These are phyloP conservation scores for Bos indicus DNA, from an alignment of 2,113 vertebrate species.

Conservation along the genomic window DNA sequence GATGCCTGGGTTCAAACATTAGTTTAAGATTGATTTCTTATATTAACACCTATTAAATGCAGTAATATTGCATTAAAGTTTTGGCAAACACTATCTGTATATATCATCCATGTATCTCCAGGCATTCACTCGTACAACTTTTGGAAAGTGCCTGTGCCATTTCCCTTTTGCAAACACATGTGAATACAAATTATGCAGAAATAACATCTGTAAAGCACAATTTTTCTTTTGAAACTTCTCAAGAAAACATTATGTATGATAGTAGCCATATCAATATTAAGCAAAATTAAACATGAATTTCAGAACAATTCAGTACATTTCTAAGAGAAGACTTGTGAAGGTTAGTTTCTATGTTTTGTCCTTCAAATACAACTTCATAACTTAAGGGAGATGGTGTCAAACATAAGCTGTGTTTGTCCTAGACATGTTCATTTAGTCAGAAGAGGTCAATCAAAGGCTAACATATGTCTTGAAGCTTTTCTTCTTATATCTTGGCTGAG, in stretches of 20 bases:
- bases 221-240: background rate
- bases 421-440: conserved; percentile 37
- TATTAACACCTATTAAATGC: background rate
- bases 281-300: conserved; percentile 1
- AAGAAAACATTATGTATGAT: background rate
- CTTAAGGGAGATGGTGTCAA: conserved; percentile 26
- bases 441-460: conserved; percentile 43
- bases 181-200: background rate
- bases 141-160: background rate
- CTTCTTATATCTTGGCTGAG: background rate
- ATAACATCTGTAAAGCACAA: background rate
- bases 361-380: background rate
- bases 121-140: background rate
- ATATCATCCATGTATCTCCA: background rate
- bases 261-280: background rate
- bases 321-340: background rate
- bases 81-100: background rate
- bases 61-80: background rate
- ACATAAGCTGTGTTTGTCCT: conserved; percentile 18
- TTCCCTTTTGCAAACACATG: background rate
- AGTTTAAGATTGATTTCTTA: background rate
- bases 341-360: background rate
- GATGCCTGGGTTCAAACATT: background rate
- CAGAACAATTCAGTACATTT: background rate
- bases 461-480: background rate